phyloP scores from a whole-genome alignment of 2,113 vertebrate species.

The Neolamprologus sp. region DNA sequence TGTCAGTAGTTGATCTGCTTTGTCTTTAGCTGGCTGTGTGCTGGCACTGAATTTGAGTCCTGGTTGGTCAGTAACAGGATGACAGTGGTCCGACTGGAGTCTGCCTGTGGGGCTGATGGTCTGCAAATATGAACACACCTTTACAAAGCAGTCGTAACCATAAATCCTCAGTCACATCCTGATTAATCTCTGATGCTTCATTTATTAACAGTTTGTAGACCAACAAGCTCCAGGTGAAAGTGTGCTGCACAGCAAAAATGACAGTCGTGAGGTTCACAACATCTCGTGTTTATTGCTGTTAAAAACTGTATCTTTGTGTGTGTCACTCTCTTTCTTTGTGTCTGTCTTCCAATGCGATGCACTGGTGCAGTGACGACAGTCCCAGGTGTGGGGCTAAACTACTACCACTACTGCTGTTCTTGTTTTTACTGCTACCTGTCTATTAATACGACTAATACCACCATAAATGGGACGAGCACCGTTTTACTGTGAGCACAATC shows the following conservation, averaged over 20 bases:
- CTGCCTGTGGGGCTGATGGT: not conserved
- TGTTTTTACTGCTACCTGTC: not conserved
- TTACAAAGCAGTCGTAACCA: not conserved
- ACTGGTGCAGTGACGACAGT: conserved; percentile 64
- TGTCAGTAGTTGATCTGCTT: not conserved
- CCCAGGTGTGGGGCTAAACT: conserved; percentile 65
- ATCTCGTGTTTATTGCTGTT: not conserved
- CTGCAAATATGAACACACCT: not conserved
- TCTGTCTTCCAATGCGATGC: conserved; percentile 56
- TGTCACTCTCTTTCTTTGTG: conserved; percentile 37
- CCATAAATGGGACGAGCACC: conserved; percentile 4
- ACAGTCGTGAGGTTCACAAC: not conserved
- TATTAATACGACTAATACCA: conserved; percentile 67
- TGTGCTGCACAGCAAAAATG: not conserved
- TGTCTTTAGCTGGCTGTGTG: not conserved
- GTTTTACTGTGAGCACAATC: conserved; percentile 14
- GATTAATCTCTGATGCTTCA: not conserved
- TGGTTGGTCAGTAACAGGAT: not conserved
- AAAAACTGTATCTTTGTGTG: not conserved
- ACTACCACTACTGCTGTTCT: not conserved
- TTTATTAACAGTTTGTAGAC: not conserved
- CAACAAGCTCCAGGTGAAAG: not conserved
- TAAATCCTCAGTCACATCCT: not conserved
- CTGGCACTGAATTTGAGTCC: not conserved
- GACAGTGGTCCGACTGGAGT: not conserved